These are phyloP conservation scores for Enteromius viviparus DNA, from an alignment of 2,797 vertebrate species.

Conservation along the genomic window DNA sequence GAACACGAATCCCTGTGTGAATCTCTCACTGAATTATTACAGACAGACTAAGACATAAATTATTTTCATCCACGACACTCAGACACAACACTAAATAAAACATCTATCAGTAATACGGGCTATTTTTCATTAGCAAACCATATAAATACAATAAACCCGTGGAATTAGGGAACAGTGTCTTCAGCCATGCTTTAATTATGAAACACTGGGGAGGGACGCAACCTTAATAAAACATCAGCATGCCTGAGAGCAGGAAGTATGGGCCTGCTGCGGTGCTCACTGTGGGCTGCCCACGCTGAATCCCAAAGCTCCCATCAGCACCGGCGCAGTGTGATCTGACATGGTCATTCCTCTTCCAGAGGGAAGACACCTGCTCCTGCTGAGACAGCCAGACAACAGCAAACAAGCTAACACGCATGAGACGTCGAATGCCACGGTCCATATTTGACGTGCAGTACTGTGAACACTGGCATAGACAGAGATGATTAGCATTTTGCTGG, in stretches of 20 bases:
- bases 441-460: constrained; percentile 8
- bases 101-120: constrained; percentile 27
- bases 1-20: constrained; percentile 14
- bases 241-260: constrained; percentile 53
- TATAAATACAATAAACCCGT: constrained; percentile 43
- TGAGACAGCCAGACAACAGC: constrained; percentile 12
- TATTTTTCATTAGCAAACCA: constrained; percentile 51
- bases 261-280: constrained; percentile 27
- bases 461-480: constrained; percentile 11
- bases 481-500: constrained; percentile 14
- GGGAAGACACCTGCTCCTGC: constrained; percentile 48
- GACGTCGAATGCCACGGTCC: background rate
- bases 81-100: constrained; percentile 43
- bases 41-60: constrained; percentile 20
- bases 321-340: constrained; percentile 27
- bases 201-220: constrained; percentile 52
- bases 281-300: constrained; percentile 47
- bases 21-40: constrained; percentile 34
- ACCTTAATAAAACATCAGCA: constrained; percentile 65
- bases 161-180: constrained; percentile 51
- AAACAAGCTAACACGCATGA: constrained; percentile 15
- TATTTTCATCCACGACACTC: constrained; percentile 23
- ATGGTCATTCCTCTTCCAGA: constrained; percentile 48
- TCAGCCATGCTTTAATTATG: constrained; percentile 61
- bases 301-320: constrained; percentile 57